These are phyloP conservation scores for Hoplodrina ambigua DNA, from an alignment of 2,888 invertebrate species.

Conservation along the genomic window DNA sequence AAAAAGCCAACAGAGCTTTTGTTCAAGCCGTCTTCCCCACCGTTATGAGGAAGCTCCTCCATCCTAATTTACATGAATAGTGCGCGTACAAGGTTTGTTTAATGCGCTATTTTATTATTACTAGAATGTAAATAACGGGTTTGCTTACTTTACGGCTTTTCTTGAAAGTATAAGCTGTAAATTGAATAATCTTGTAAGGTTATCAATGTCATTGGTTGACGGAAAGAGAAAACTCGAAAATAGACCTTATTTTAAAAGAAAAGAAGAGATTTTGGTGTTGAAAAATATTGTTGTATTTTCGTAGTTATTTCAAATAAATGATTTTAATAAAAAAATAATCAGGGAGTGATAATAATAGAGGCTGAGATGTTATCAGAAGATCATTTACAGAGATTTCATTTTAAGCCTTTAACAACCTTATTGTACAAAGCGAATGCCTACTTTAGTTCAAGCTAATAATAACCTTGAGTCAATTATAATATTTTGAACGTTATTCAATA, in stretches of 20 bases:
- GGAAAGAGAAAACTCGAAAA: background rate
- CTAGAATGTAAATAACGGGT: conserved; percentile 20
- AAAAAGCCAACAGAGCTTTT: conserved; percentile 77
- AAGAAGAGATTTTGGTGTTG: background rate
- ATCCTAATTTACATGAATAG: conserved; percentile 82
- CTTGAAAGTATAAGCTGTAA: background rate
- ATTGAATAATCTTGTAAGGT: background rate
- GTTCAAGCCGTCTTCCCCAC: conserved; percentile 72
- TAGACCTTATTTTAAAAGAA: background rate
- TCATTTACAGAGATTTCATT: no score
- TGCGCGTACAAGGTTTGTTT: conserved; percentile 66
- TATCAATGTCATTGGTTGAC: background rate
- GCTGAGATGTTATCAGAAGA: background rate
- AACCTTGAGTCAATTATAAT: no score
- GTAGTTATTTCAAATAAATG: no score
- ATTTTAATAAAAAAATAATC: no score
- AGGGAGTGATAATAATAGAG: background rate
- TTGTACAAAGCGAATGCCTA: no score
- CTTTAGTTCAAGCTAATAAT: no score
- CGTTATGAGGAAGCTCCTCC: conserved; percentile 72
- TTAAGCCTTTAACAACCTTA: no score
- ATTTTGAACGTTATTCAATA: no score
- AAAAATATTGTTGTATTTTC: background rate
- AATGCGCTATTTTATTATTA: conserved; percentile 71
- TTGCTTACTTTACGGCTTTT: conserved; percentile 7